Conservation (phyloP, 37 sponge, comb jelly and placozoan genomes). For the Hexactinellida sp. region DNA sequence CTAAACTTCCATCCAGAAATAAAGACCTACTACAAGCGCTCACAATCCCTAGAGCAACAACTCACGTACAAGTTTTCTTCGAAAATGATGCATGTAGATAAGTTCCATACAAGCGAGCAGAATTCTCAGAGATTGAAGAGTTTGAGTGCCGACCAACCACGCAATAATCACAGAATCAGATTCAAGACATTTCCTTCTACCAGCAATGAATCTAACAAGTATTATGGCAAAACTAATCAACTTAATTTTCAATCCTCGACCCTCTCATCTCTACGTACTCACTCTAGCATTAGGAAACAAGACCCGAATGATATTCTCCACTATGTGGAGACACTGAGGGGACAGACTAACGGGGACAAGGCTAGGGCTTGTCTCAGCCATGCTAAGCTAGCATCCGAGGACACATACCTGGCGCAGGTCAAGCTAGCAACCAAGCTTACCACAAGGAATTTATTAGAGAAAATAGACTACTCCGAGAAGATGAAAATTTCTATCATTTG, state of each 20-base stretch:
- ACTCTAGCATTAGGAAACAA: neutral
- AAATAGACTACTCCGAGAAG: conserved; percentile 6
- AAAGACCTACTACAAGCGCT: neutral
- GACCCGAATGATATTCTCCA: neutral
- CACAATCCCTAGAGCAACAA: neutral
- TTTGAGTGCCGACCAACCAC: neutral
- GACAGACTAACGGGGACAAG: neutral
- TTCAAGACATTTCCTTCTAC: neutral
- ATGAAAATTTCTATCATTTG: conserved; percentile 1
- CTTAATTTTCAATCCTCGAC: neutral
- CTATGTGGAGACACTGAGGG: neutral
- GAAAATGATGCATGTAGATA: conserved; percentile 17
- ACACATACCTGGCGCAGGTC: conserved; percentile 11
- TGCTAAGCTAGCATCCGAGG: neutral
- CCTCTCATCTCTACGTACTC: neutral
- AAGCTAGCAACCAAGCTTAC: neutral
- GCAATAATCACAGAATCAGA: neutral
- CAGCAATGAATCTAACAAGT: neutral
- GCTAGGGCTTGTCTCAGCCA: conserved; percentile 3
- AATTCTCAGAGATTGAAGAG: neutral
- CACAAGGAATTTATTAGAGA: neutral
- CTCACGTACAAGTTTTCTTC: neutral
- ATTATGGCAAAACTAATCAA: neutral
- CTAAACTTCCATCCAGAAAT: neutral
- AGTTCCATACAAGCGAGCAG: conserved; percentile 16